Evolutionary conservation across 1,140 invertebrate genomes (phyloP).

Genomic region (Matsumurasca onukii): DNA sequence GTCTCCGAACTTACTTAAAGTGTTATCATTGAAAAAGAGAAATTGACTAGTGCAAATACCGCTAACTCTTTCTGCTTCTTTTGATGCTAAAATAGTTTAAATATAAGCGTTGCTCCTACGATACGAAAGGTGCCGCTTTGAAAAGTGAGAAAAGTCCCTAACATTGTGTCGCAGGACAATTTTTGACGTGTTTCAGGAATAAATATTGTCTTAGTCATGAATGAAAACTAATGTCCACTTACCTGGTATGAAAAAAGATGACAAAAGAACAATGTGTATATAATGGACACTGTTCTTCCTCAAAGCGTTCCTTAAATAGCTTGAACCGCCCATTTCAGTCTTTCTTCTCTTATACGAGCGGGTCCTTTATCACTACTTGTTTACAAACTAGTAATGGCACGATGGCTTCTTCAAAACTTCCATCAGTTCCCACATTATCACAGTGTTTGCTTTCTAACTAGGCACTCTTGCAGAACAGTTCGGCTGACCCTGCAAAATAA

Average conservation of each 20-base stretch:
- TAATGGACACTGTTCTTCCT: neutral
- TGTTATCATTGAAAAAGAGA: too few species aligned
- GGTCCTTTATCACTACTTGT: neutral
- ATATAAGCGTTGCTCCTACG: too few species aligned
- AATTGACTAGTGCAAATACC: too few species aligned
- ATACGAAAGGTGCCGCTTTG: too few species aligned
- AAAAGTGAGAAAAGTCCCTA: too few species aligned
- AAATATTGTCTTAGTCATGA: neutral
- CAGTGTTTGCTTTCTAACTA: too few species aligned
- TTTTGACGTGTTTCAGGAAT: neutral
- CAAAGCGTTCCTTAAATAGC: neutral
- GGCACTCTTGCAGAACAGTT: too few species aligned
- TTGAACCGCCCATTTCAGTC: neutral
- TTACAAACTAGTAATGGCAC: slow-evolving; percentile 8
- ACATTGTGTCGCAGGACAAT: neutral
- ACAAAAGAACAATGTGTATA: neutral
- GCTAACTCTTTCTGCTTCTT: too few species aligned
- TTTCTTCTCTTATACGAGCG: neutral
- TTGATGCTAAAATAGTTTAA: too few species aligned
- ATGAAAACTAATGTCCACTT: neutral
- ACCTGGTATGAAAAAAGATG: neutral
- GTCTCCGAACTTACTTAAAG: too few species aligned
- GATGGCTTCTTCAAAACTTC: slow-evolving; percentile 15
- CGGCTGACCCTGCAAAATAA: too few species aligned
- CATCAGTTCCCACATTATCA: slow-evolving; percentile 2